Evolutionary conservation across 1,140 invertebrate species (phyloP), one percentile per base, ranked within the genome.

Genomic region (Globodera ellingtonae): DNA sequence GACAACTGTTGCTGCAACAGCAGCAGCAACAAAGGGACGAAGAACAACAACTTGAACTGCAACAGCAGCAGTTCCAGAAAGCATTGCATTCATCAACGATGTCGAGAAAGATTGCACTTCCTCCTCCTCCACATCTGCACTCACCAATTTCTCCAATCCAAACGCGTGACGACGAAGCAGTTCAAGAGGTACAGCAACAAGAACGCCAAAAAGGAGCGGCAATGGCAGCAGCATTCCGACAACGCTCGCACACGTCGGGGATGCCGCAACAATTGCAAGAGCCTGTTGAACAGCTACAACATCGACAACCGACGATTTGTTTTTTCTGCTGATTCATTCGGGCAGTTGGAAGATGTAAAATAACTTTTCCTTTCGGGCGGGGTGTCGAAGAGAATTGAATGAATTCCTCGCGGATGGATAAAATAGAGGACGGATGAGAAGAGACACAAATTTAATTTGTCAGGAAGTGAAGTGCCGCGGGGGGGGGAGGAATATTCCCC

Each of bases 401-500:
- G 48, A n/a, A 75, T 48, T 75, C n/a, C 24, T 75, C 24, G 66
- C 66, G n/a, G 56, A 21, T 18, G 44, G n/a, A 59, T 75, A 59
- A 18, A 47, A 47, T 7, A 78, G 24, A 44, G 46, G 46, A 48
- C 50, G 24, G 15, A 47, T 46, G 24, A 73, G 59, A 13, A 50
- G 44, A 35, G 70, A 71, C 47, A 73, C 50, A 73, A 52, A 73
- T 56, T 73, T 10, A 73, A 73, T 73, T 48, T 56, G 46, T 73
- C 24, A 5, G 13, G 13, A 73, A 72, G 56, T 13, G 18, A 62
- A 62, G 35, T 62, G 56, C 18, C 56, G 56, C 5, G 56, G 56
- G 24, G 24, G 35, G 35, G 35, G 35, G 15, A 4, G 56, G 18
- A 62, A 62, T 62, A 62, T 62, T 62, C 56, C 56, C 56, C 10